Evolutionary conservation across 1,140 invertebrate species (phyloP).

Genomic region (Pomacea maculata): DNA sequence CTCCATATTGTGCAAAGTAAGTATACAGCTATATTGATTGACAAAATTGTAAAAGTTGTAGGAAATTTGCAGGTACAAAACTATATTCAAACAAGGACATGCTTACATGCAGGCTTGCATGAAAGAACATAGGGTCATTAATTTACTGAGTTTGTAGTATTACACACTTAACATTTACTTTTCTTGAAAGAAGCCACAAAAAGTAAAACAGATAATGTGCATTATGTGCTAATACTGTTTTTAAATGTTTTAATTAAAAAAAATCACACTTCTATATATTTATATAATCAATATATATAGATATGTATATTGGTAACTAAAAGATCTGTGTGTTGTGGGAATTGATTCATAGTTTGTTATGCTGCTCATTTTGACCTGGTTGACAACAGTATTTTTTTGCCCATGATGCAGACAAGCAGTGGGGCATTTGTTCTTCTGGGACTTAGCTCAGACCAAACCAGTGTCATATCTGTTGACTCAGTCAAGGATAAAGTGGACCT

Average conservation of each 20-base stretch:
- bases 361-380: not conserved
- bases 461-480: constrained; percentile 1
- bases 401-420: not conserved
- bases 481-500: not conserved
- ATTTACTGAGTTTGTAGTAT: too few species aligned
- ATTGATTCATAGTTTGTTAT: not conserved
- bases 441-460: not conserved
- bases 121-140: not conserved
- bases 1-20: constrained; percentile 1
- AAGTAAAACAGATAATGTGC: not conserved
- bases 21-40: not conserved
- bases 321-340: not conserved
- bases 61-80: not conserved
- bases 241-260: not conserved
- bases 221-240: not conserved
- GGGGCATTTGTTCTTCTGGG: constrained; percentile 14
- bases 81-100: not conserved
- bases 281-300: not conserved
- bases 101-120: not conserved
- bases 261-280: not conserved
- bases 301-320: not conserved
- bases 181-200: too few species aligned
- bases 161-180: too few species aligned
- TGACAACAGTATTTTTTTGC: not conserved
- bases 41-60: not conserved